Percentiles rank a stretch among this genome's conserved stretches.
These are phyloP conservation scores for Eulemur albifrons DNA, from an alignment of 2,797 vertebrate species.

Conservation along the genomic window DNA sequence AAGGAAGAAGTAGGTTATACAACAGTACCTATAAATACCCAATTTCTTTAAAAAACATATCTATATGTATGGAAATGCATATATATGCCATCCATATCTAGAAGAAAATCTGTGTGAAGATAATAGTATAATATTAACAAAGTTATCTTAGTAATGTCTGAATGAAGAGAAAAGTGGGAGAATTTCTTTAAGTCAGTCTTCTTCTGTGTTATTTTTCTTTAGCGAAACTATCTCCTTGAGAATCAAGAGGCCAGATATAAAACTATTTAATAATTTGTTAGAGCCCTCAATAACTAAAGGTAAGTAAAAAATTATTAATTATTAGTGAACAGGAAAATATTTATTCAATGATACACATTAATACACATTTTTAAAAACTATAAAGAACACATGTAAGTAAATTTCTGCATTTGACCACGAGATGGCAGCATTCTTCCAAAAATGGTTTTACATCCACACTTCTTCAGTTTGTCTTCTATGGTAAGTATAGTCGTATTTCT, in stretches of 20 bases:
- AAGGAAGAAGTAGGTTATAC: background rate
- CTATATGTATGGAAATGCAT: background rate
- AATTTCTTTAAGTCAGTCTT: background rate
- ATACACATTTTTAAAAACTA: background rate
- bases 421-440: conserved; percentile 51
- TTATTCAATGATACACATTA: background rate
- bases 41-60: background rate
- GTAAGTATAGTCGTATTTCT: background rate
- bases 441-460: background rate
- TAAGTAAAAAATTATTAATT: background rate
- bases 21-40: background rate
- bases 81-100: background rate
- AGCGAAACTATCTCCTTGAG: background rate
- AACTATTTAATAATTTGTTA: background rate
- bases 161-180: background rate
- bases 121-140: background rate
- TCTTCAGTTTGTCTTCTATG: background rate
- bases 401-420: conserved; percentile 37
- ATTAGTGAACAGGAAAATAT: background rate
- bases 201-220: background rate
- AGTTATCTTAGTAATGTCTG: background rate
- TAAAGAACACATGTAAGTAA: background rate
- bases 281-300: background rate
- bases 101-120: background rate
- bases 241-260: background rate